These are phyloP conservation scores for Rhinella marina DNA, from an alignment of 2,797 vertebrate genomes.

Conservation along the genomic window DNA sequence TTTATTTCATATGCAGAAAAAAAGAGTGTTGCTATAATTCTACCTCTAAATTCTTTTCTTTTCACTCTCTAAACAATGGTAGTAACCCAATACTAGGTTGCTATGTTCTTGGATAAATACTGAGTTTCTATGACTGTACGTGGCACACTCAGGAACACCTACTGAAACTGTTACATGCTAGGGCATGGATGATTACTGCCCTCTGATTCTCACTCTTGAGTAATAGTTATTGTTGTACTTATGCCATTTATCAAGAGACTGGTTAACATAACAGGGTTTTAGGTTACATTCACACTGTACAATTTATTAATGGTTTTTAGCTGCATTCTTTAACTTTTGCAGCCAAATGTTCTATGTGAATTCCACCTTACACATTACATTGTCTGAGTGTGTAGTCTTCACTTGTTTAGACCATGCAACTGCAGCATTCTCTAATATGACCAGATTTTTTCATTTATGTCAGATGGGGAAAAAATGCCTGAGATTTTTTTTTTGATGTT, in stretches of 20 bases:
- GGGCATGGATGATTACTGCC: background rate
- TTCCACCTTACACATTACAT: background rate
- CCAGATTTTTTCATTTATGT: background rate
- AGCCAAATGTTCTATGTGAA: too few species aligned
- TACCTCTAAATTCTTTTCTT: background rate
- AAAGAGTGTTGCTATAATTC: background rate
- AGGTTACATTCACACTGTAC: background rate
- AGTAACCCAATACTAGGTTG: constrained; percentile 23
- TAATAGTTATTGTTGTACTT: background rate
- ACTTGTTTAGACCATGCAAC: background rate
- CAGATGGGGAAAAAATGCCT: background rate
- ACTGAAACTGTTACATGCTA: background rate
- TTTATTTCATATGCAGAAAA: constrained; percentile 22
- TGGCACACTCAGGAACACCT: constrained; percentile 27
- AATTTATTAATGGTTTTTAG: background rate
- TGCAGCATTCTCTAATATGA: background rate
- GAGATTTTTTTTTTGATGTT: too few species aligned
- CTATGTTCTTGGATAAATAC: constrained; percentile 49
- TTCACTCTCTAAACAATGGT: constrained; percentile 27
- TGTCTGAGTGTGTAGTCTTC: background rate
- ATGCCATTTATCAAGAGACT: background rate
- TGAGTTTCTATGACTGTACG: constrained; percentile 42
- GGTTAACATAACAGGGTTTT: too few species aligned
- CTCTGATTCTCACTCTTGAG: background rate
- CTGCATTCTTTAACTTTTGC: background rate